Percentiles rank a stretch among this genome's conserved stretches.
phyloP scores from a whole-genome alignment of 2,113 vertebrate genomes.

The Hipposideros armiger region DNA sequence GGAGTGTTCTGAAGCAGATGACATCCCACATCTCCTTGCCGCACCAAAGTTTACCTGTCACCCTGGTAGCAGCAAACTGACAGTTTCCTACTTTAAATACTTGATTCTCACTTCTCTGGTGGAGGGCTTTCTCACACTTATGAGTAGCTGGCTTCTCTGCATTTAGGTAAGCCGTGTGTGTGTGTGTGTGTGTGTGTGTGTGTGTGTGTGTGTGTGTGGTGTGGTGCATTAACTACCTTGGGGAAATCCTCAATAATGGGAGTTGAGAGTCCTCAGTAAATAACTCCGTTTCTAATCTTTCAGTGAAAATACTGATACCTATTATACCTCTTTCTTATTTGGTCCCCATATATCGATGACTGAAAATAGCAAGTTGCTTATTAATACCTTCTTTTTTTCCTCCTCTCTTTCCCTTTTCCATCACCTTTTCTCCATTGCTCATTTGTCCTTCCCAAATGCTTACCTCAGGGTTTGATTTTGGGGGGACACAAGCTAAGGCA shows the following conservation, averaged over 20 bases:
- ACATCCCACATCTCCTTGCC: not conserved
- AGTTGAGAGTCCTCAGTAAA: not conserved
- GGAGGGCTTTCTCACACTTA: not conserved
- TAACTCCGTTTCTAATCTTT: not conserved
- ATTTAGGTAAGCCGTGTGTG: not conserved
- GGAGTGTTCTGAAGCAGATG: not conserved
- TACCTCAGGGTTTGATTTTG: not conserved
- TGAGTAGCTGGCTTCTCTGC: not conserved
- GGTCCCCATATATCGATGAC: not conserved
- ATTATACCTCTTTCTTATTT: not conserved
- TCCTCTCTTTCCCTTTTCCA: not conserved
- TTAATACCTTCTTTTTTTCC: not conserved
- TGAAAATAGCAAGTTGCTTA: not conserved
- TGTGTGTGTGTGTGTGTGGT: not conserved
- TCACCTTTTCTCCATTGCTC: not conserved
- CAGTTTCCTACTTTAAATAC: not conserved
- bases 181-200: not conserved
- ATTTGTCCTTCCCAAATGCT: constrained; percentile 14
- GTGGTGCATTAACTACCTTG: not conserved
- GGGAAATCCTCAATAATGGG: not conserved
- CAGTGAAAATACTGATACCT: not conserved
- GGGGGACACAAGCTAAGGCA: not conserved
- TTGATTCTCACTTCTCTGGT: not conserved
- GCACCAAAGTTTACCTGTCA: not conserved
- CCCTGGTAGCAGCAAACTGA: not conserved